A percentile compares a stretch with the other conserved stretches of the same genome.
phyloP scores from a whole-genome alignment of 1,140 invertebrate genomes.

The Cotesia typhae region DNA sequence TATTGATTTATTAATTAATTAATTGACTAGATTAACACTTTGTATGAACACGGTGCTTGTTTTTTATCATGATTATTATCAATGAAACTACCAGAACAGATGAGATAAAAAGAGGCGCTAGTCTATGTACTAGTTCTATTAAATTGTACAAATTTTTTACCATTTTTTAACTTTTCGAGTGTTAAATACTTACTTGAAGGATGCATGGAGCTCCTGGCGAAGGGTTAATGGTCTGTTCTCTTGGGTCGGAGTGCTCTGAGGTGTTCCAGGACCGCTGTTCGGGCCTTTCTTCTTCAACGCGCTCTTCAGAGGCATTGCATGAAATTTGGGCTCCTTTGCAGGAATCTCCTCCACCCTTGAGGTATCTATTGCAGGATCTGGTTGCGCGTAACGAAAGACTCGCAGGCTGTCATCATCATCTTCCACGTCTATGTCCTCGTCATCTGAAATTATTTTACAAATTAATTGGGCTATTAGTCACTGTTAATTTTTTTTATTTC shows the following conservation, averaged over 20 bases:
- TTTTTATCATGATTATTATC: background rate
- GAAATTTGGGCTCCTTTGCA: constrained; percentile 86
- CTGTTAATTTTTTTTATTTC: too few species aligned
- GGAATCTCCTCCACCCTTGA: constrained; percentile 87
- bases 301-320: constrained; percentile 89
- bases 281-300: constrained; percentile 85
- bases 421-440: constrained; percentile 68
- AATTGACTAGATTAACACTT: background rate
- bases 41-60: constrained; percentile 16
- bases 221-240: constrained; percentile 75
- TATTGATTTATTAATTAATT: too few species aligned
- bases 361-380: constrained; percentile 77
- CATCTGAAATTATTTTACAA: constrained; percentile 53
- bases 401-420: constrained; percentile 67
- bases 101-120: background rate
- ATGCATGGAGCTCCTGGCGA: constrained; percentile 74
- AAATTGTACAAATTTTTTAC: too few species aligned
- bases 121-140: background rate
- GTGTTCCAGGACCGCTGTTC: constrained; percentile 70
- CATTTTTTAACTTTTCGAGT: too few species aligned
- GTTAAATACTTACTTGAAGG: constrained; percentile 68
- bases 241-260: constrained; percentile 80
- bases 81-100: background rate
- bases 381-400: constrained; percentile 67
- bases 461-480: too few species aligned